Percentiles rank a stretch among this genome's conserved stretches.
These are phyloP conservation scores for Hippocampus abdominalis DNA, from an alignment of 2,113 vertebrate species.

Conservation along the genomic window DNA sequence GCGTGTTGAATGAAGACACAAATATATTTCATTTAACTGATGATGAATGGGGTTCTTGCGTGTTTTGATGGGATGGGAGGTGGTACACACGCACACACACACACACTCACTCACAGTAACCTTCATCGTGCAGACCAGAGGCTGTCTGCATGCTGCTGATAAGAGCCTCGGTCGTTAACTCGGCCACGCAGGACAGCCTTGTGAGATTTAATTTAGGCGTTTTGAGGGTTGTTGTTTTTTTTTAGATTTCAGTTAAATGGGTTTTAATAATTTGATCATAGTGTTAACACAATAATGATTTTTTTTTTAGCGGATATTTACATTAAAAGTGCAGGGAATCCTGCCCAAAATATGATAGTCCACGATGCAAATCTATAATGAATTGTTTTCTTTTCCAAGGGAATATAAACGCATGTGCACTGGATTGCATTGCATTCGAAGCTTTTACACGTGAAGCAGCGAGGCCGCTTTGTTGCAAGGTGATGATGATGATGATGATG, in stretches of 20 bases:
- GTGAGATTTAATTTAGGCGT: background rate
- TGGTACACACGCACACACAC: background rate
- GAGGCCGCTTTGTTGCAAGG: background rate
- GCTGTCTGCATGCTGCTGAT: constrained; percentile 66
- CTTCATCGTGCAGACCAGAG: background rate
- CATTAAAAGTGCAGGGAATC: too few species aligned
- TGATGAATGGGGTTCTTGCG: background rate
- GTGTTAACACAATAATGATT: background rate
- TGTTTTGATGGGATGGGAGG: background rate
- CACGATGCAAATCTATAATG: too few species aligned
- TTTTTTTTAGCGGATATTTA: too few species aligned
- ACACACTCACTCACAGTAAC: background rate
- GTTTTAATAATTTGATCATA: background rate
- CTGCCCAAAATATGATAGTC: too few species aligned
- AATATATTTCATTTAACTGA: background rate
- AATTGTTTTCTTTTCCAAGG: too few species aligned
- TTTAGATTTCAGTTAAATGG: background rate
- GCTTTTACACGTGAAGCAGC: background rate
- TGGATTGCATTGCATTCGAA: background rate
- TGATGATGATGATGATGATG: background rate
- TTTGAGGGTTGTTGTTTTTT: background rate
- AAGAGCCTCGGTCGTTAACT: constrained; percentile 69
- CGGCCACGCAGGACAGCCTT: constrained; percentile 50
- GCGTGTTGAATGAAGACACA: background rate
- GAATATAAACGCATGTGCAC: too few species aligned